Evolutionary conservation across 1,140 invertebrate species (phyloP), one percentile per base, ranked within the genome.

Genomic region (Callitettix versicolor): DNA sequence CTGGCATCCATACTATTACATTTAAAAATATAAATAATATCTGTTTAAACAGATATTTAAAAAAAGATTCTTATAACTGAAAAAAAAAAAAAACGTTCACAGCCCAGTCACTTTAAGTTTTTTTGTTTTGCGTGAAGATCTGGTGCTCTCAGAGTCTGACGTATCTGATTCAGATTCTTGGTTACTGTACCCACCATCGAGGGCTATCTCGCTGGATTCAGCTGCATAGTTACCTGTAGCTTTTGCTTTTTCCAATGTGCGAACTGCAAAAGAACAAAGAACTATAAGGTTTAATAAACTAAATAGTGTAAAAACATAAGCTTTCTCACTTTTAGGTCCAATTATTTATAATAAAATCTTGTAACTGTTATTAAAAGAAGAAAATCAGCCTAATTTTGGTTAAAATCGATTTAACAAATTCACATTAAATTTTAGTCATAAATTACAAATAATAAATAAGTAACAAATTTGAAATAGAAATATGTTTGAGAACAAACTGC

Each of bases 231-330:
- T 79, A 7, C 81, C 81, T 33, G 80, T 80, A 53, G 75, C 69
- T 67, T 81, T 82, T 3, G 82, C 80, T 70, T 81, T 82, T 63
- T 86, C 84, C 62, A 86, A 68, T 12, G 79, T 76, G 50, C 80
- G 76, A 68, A 86, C 81, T 84, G 65, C 18, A 76, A 73, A 50
- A 62, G 3, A 30, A 30, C 9, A 30, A 30, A 56, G 34, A 50
- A 59, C 55, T 21, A 42, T 17, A 48, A 48, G 5, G 14, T 34
- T 14, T n/a, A n/a, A n/a, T n/a, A n/a, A n/a, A n/a, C n/a, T n/a
- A n/a, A n/a, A n/a, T n/a, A n/a, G n/a, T n/a, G n/a, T n/a, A n/a
- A n/a, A n/a, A n/a, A n/a, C n/a, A n/a, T n/a, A n/a, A n/a, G n/a
- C n/a, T n/a, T n/a, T n/a, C n/a, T n/a, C n/a, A 14, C 6, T 34